Conservation (phyloP, 2,797 vertebrate species). For the Rachycentron canadum region DNA sequence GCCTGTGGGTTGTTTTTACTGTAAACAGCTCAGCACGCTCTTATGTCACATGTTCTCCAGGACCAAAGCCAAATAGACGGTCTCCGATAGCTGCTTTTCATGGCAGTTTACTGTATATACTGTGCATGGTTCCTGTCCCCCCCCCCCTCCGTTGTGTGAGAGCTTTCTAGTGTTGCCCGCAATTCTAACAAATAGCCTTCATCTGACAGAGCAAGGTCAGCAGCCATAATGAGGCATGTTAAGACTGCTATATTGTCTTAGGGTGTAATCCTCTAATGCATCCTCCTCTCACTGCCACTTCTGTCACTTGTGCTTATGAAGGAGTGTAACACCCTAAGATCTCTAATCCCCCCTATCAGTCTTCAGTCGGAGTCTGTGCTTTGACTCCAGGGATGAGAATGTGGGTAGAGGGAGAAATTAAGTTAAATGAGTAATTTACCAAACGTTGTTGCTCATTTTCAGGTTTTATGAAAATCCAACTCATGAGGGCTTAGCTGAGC, state of each 20-base stretch:
- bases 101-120: slow-evolving; percentile 14
- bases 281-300: slow-evolving; percentile 61
- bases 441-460: slow-evolving; percentile 31
- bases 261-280: slow-evolving; percentile 73
- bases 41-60: slow-evolving; percentile 51
- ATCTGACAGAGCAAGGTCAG: slow-evolving; percentile 63
- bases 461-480: slow-evolving; percentile 15
- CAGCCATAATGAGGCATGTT: slow-evolving; percentile 66
- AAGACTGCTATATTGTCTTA: slow-evolving; percentile 77
- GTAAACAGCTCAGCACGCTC: slow-evolving; percentile 67
- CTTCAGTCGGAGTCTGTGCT: slow-evolving; percentile 50
- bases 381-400: slow-evolving; percentile 33
- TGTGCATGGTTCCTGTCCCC: background rate
- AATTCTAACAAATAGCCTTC: slow-evolving; percentile 48
- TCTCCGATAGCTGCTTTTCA: slow-evolving; percentile 27
- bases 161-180: slow-evolving; percentile 7
- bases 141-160: background rate
- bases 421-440: slow-evolving; percentile 29
- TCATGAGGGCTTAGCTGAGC: slow-evolving; percentile 22
- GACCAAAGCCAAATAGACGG: slow-evolving; percentile 19
- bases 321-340: slow-evolving; percentile 66
- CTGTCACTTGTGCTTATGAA: slow-evolving; percentile 66
- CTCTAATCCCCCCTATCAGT: slow-evolving; percentile 66
- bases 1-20: slow-evolving; percentile 65
- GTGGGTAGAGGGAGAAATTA: slow-evolving; percentile 35